phyloP scores from a whole-genome alignment of 2,888 invertebrate genomes.

The Trisateles emortualis region DNA sequence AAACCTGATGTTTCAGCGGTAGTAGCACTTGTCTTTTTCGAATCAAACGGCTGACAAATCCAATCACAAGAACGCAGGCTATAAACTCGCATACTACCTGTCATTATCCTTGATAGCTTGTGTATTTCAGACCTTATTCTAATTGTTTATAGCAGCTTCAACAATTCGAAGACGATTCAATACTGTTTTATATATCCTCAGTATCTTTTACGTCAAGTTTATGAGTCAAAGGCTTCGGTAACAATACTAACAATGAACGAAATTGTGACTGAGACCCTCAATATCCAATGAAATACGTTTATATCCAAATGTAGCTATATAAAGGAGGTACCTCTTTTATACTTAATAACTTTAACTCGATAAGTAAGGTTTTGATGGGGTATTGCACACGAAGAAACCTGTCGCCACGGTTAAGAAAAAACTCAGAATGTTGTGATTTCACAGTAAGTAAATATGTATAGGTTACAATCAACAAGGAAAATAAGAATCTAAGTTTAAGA shows the following conservation, averaged over 20 bases:
- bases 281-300: conserved; percentile 38
- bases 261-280: conserved; percentile 36
- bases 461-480: no score
- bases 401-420: no score
- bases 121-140: background rate
- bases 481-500: no score
- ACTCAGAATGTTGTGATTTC: background rate
- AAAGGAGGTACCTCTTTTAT: conserved; percentile 9
- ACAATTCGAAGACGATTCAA: conserved; percentile 14
- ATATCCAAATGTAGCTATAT: conserved; percentile 19
- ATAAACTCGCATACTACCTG: background rate
- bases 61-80: background rate
- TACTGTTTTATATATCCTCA: conserved; percentile 34
- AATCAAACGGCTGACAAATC: no score
- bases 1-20: no score
- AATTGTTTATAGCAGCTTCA: conserved; percentile 6
- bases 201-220: conserved; percentile 33
- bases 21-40: no score
- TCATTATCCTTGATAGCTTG: background rate
- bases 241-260: conserved; percentile 43
- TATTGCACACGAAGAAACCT: background rate
- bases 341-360: background rate
- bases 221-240: conserved; percentile 36
- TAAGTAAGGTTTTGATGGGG: background rate
- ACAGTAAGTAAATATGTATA: no score